Percentiles rank a stretch among this genome's conserved stretches.
These are phyloP conservation scores for Zaprionus davidi DNA, from an alignment of 1,140 invertebrate species.

Conservation along the genomic window DNA sequence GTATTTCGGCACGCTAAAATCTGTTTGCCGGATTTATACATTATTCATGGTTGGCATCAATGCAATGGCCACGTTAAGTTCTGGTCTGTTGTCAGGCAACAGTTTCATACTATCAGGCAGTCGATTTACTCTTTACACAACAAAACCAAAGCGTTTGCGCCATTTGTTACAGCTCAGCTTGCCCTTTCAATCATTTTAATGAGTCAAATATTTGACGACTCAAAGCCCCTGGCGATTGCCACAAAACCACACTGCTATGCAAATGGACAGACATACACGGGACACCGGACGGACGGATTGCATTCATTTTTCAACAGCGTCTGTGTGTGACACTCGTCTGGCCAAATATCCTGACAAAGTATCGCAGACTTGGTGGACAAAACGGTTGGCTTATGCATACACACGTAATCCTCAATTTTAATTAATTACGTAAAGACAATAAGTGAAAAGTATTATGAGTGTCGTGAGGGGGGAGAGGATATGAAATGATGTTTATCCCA, in stretches of 20 bases:
- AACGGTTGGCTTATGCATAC: conserved; percentile 48
- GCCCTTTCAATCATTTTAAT: conserved; percentile 78
- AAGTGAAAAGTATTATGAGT: conserved; percentile 1
- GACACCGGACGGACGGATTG: conserved; percentile 26
- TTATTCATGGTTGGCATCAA: conserved; percentile 59
- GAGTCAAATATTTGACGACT: conserved; percentile 63
- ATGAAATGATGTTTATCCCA: neutral
- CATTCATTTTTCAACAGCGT: conserved; percentile 59
- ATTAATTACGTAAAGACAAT: conserved; percentile 19
- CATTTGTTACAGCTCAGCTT: conserved; percentile 21
- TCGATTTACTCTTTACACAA: conserved; percentile 28
- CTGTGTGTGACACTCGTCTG: conserved; percentile 24
- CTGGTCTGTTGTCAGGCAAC: conserved; percentile 40
- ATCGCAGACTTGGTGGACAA: conserved; percentile 41
- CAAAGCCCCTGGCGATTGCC: conserved; percentile 12
- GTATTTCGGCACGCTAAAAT: conserved; percentile 63
- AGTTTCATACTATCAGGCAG: conserved; percentile 8
- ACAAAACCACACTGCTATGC: conserved; percentile 54
- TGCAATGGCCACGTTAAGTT: conserved; percentile 63
- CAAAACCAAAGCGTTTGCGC: conserved; percentile 13
- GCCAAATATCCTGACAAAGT: conserved; percentile 35
- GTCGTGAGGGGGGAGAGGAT: neutral
- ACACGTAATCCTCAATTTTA: conserved; percentile 8
- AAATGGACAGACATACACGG: conserved; percentile 37
- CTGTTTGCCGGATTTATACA: conserved; percentile 63